These are phyloP conservation scores for Tragelaphus oryx DNA, from an alignment of 2,797 vertebrate genomes.

Conservation along the genomic window DNA sequence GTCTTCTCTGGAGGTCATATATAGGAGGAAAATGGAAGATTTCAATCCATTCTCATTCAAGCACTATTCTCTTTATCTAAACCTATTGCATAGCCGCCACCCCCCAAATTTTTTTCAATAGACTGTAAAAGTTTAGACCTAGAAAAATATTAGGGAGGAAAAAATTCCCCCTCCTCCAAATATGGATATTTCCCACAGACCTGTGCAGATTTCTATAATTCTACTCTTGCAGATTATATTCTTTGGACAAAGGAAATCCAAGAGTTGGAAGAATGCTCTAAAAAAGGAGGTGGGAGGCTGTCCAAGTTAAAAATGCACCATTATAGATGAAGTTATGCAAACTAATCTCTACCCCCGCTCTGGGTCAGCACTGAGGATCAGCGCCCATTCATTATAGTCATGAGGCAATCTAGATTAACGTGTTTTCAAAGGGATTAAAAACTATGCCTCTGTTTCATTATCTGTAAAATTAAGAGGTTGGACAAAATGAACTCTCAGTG, in stretches of 20 bases:
- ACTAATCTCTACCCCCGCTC: neutral
- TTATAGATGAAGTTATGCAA: neutral
- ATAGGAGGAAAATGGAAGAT: neutral
- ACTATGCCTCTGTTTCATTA: neutral
- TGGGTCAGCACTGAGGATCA: neutral
- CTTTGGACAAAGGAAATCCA: neutral
- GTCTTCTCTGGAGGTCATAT: neutral
- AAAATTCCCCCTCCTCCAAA: neutral
- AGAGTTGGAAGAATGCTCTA: neutral
- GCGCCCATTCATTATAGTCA: neutral
- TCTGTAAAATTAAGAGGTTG: neutral
- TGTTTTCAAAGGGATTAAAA: conserved; percentile 2
- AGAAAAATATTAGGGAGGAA: neutral
- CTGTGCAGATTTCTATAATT: neutral
- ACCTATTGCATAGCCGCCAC: neutral
- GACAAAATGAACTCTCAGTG: neutral
- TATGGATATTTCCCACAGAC: neutral
- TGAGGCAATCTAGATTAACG: neutral
- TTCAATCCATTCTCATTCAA: neutral
- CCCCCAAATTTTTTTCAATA: neutral
- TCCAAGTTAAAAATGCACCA: neutral
- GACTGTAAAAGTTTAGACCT: neutral
- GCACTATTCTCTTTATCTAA: neutral
- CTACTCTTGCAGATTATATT: neutral
- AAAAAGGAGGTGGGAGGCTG: neutral